Percentiles rank a stretch among this genome's conserved stretches.
These are phyloP conservation scores for Proteles cristata DNA, from an alignment of 2,113 vertebrate species.

Conservation along the genomic window DNA sequence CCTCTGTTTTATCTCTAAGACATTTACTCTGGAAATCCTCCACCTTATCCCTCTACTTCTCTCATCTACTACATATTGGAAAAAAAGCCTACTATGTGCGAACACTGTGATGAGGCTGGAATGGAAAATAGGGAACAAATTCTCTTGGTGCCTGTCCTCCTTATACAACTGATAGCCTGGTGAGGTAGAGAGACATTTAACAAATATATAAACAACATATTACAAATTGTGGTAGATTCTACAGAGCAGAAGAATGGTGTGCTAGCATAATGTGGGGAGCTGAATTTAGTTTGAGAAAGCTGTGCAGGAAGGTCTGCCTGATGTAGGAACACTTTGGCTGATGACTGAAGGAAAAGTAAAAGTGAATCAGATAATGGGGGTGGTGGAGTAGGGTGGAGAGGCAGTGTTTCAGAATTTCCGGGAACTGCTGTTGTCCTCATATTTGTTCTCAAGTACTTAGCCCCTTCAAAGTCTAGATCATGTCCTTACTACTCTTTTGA, in stretches of 20 bases:
- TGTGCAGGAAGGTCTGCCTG: neutral
- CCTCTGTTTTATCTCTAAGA: neutral
- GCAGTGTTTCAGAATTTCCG: neutral
- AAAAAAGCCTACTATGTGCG: neutral
- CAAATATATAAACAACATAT: neutral
- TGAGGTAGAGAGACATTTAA: neutral
- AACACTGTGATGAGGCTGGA: neutral
- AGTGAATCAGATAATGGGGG: neutral
- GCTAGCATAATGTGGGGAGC: neutral
- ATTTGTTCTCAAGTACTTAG: neutral
- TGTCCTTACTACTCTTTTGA: neutral
- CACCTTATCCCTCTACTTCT: neutral
- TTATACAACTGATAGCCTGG: neutral
- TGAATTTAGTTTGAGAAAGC: neutral
- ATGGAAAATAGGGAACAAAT: neutral
- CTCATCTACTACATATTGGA: neutral
- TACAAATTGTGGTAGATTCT: neutral
- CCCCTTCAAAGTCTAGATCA: neutral
- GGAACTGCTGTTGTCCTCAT: neutral
- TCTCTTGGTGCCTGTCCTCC: neutral
- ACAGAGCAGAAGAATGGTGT: neutral
- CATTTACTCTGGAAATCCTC: neutral
- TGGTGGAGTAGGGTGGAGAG: neutral
- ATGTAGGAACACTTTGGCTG: neutral
- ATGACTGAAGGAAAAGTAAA: conserved; percentile 6